Conservation (phyloP, 1,140 invertebrate genomes). For the Megathymus violae region DNA sequence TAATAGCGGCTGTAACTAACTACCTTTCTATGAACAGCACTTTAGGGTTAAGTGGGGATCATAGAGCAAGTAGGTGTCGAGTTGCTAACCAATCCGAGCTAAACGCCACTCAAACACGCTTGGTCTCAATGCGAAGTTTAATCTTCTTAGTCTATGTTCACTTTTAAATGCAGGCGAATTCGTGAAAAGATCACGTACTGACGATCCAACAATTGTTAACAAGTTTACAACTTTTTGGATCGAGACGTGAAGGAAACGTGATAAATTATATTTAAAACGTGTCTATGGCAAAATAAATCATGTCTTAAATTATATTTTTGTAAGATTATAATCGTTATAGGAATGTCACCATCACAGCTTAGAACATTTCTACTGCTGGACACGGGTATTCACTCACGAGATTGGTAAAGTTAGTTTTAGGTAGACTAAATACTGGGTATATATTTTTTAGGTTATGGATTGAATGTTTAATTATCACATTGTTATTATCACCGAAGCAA, state of each 20-base stretch:
- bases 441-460: too few species aligned
- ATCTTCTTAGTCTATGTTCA: conserved; percentile 13
- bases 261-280: conserved; percentile 13
- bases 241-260: conserved; percentile 26
- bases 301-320: too few species aligned
- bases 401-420: too few species aligned
- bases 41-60: conserved; percentile 12
- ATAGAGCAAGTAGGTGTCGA: conserved; percentile 25
- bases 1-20: neutral
- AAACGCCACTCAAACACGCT: conserved; percentile 32
- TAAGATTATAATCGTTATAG: too few species aligned
- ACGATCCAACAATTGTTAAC: conserved; percentile 32
- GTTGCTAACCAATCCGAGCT: conserved; percentile 27
- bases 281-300: neutral
- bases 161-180: conserved; percentile 26
- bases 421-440: too few species aligned
- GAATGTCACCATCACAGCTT: too few species aligned
- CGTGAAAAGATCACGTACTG: conserved; percentile 30
- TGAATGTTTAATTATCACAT: too few species aligned
- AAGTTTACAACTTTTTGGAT: conserved; percentile 30
- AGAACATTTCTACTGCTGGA: too few species aligned
- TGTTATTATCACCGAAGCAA: too few species aligned
- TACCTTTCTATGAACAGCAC: conserved; percentile 16
- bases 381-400: too few species aligned
- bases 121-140: conserved; percentile 20